Conservation (phyloP, 2,797 vertebrate species). For the Protonibea diacanthus region DNA sequence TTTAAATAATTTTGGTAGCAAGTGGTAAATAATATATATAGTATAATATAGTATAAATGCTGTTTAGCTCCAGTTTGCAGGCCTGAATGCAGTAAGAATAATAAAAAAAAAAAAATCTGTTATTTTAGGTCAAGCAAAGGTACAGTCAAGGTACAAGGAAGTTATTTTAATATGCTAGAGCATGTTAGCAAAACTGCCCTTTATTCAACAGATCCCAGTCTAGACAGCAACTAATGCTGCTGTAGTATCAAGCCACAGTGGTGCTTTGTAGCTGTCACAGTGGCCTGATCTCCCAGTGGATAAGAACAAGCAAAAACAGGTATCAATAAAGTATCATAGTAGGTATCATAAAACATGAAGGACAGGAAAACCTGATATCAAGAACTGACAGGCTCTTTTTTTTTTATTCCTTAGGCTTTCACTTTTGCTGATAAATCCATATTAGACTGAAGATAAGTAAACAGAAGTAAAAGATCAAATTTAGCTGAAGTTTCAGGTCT, state of each 20-base stretch:
- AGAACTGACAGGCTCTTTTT: neutral
- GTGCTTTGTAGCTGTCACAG: neutral
- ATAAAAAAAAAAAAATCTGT: too few species aligned
- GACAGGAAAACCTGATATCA: slow-evolving; percentile 27
- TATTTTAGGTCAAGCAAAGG: too few species aligned
- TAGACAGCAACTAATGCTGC: slow-evolving; percentile 3
- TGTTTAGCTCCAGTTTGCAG: neutral
- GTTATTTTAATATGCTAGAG: neutral
- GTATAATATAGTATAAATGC: neutral
- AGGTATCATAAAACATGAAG: slow-evolving; percentile 26
- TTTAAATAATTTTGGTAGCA: too few species aligned
- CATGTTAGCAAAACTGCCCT: neutral
- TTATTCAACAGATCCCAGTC: slow-evolving; percentile 3
- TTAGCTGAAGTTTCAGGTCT: slow-evolving; percentile 15
- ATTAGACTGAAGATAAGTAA: slow-evolving; percentile 30
- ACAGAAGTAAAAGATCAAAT: slow-evolving; percentile 29
- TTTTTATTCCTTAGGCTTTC: slow-evolving; percentile 13
- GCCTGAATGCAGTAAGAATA: neutral
- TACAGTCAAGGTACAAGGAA: neutral
- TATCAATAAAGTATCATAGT: slow-evolving; percentile 21
- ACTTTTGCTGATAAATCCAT: slow-evolving; percentile 38
- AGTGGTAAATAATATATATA: too few species aligned
- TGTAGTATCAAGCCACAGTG: neutral
- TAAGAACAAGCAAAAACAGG: neutral
- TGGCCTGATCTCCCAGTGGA: slow-evolving; percentile 1